Evolutionary conservation across 2,113 vertebrate species (phyloP).

Genomic region (Callionymus lyra): DNA sequence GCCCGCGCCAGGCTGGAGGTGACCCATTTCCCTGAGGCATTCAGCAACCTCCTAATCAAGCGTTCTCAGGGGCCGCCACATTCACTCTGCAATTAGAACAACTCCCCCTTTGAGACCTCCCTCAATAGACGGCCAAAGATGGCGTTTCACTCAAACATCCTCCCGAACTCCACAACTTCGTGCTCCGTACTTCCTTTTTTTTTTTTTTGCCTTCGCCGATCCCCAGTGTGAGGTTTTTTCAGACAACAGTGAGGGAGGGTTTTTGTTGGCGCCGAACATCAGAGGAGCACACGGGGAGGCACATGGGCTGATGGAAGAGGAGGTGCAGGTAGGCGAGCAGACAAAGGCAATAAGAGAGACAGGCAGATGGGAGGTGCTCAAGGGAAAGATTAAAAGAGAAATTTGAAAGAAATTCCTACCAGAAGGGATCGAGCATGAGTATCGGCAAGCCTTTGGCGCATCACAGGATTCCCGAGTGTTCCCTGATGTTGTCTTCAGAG

Average conservation of each 20-base stretch:
- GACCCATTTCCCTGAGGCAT: slow-evolving; percentile 71
- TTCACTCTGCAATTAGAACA: slow-evolving; percentile 63
- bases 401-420: slow-evolving; percentile 35
- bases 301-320: slow-evolving; percentile 17
- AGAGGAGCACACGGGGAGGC: slow-evolving; percentile 23
- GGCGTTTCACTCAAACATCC: slow-evolving; percentile 39
- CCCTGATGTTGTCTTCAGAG: slow-evolving; percentile 26
- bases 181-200: slow-evolving; percentile 13
- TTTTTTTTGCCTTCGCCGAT: slow-evolving; percentile 14
- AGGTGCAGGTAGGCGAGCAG: slow-evolving; percentile 31
- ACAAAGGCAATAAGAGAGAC: slow-evolving; percentile 42
- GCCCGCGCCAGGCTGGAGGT: slow-evolving; percentile 61
- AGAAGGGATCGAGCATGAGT: slow-evolving; percentile 25
- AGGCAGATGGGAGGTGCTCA: slow-evolving; percentile 36
- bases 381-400: slow-evolving; percentile 43
- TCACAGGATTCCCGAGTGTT: slow-evolving; percentile 21
- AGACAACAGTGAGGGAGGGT: slow-evolving; percentile 26
- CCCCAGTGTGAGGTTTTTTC: slow-evolving; percentile 39
- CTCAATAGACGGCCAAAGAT: slow-evolving; percentile 54
- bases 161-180: slow-evolving; percentile 32
- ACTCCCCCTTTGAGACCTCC: slow-evolving; percentile 54
- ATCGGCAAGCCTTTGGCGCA: slow-evolving; percentile 17
- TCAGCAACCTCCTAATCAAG: slow-evolving; percentile 62
- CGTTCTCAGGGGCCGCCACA: slow-evolving; percentile 58
- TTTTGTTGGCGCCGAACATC: slow-evolving; percentile 30